These are phyloP conservation scores for Ictalurus furcatus DNA, from an alignment of 2,113 vertebrate species.

Conservation along the genomic window DNA sequence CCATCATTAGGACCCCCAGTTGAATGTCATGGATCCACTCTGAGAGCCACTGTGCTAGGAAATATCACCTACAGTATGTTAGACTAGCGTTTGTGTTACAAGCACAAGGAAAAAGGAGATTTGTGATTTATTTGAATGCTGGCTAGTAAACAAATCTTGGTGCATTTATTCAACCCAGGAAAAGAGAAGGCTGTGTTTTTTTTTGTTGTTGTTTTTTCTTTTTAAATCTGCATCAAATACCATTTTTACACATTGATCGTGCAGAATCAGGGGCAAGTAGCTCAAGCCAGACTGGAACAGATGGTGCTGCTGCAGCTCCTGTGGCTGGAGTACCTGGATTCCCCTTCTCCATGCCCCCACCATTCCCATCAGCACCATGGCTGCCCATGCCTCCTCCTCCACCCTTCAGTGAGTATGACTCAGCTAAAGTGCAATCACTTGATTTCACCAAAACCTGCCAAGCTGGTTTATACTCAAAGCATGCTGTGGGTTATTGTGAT, in stretches of 20 bases:
- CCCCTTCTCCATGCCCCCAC: conserved; percentile 82
- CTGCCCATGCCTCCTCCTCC: conserved; percentile 87
- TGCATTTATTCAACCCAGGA: background rate
- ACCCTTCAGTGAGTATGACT: conserved; percentile 78
- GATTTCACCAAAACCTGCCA: background rate
- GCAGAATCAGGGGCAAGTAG: conserved; percentile 61
- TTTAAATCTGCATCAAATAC: too few relatives aligned
- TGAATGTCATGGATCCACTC: background rate
- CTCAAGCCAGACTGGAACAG: conserved; percentile 58
- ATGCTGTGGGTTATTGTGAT: background rate
- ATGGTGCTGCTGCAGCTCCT: conserved; percentile 58
- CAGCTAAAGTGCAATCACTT: background rate
- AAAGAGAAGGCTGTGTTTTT: background rate
- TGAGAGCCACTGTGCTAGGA: background rate
- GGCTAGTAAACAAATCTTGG: background rate
- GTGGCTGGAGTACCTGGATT: conserved; percentile 74
- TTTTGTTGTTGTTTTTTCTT: background rate
- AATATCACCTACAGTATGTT: background rate
- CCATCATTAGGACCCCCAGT: background rate
- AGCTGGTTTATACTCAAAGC: conserved; percentile 1
- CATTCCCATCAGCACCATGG: conserved; percentile 81
- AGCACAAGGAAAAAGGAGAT: background rate
- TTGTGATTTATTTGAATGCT: background rate
- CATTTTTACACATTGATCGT: background rate
- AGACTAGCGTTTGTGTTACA: background rate